Evolutionary conservation across 2,888 invertebrate genomes (phyloP).

Genomic region (Pseudolycoriella hygida): DNA sequence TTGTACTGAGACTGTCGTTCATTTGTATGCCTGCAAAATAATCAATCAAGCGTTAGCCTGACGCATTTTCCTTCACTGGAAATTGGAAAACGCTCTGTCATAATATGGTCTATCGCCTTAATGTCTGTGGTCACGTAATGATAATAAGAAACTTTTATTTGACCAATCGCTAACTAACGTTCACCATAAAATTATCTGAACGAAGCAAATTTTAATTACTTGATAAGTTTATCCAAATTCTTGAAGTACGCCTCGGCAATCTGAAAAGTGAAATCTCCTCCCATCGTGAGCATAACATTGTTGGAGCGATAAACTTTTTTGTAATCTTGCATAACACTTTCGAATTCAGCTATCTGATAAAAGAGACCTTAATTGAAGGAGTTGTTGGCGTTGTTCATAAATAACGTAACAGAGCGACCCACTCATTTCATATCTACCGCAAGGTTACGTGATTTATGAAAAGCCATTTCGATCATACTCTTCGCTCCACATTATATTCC

Average conservation of each 20-base stretch:
- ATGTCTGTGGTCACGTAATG: no score
- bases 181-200: no score
- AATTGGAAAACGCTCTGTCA: no score
- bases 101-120: no score
- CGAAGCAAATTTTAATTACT: constrained; percentile 16
- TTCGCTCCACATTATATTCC: constrained; percentile 62
- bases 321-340: constrained; percentile 35
- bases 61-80: no score
- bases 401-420: no score
- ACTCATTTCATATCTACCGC: no score
- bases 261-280: constrained; percentile 78
- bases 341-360: constrained; percentile 38
- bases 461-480: constrained; percentile 37
- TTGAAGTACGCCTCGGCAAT: constrained; percentile 63
- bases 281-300: constrained; percentile 75
- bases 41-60: neutral
- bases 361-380: no score
- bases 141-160: no score
- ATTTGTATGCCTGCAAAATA: constrained; percentile 39
- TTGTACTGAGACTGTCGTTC: constrained; percentile 40
- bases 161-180: no score
- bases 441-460: no score
- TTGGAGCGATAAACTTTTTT: constrained; percentile 39
- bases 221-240: constrained; percentile 74
- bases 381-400: no score